Evolutionary conservation across 2,113 vertebrate genomes (phyloP), one percentile per base, ranked within the genome.

Genomic region (Lophius piscatorius): DNA sequence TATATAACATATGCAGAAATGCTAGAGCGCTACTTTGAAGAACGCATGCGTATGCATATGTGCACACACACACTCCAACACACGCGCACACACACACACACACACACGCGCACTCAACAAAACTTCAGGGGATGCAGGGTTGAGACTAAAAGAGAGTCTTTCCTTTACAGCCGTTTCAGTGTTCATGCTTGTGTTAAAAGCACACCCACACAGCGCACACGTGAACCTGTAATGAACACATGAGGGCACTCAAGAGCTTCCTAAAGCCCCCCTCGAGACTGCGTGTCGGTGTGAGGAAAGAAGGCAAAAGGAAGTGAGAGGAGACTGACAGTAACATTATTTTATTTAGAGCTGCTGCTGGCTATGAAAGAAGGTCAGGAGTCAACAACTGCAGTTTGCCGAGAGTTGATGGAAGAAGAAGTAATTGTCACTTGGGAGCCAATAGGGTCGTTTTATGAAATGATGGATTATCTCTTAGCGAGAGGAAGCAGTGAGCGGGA

Each of bases 221-320:
- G n/a, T n/a, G n/a, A 47, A 76, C 64, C 16, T 21, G 23, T 14
- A 49, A 34, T 51, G 70, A 72, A 81, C 88, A 86, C 88, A 85
- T 47, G 84, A 72, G 73, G 88, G 88, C 84, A 84, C 77, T 77
- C 83, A 70, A 71, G 82, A 83, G 82, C 86, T 83, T 72, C 72
- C 40, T 38, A 48, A 63, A 56, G 5, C 2, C 3, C 46, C 77
- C 77, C 66, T 39, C 0, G 72, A 83, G 81, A 74, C 59, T 5
- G 17, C 8, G 44, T 2, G 48, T 39, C 38, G 29, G 20, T 31
- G 18, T 36, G 61, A 58, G 47, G 34, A 39, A 65, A 58, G 34
- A 50, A 45, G 50, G 28, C 9, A 51, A 58, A 22, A 24, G 47
- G 36, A 78, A 65, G 49, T 44, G 58, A 48, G 75, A 36, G 54